A percentile compares a stretch with the other conserved stretches of the same genome.
These are phyloP conservation scores for Mactra quadrangularis DNA, from an alignment of 1,140 invertebrate species.

Conservation along the genomic window DNA sequence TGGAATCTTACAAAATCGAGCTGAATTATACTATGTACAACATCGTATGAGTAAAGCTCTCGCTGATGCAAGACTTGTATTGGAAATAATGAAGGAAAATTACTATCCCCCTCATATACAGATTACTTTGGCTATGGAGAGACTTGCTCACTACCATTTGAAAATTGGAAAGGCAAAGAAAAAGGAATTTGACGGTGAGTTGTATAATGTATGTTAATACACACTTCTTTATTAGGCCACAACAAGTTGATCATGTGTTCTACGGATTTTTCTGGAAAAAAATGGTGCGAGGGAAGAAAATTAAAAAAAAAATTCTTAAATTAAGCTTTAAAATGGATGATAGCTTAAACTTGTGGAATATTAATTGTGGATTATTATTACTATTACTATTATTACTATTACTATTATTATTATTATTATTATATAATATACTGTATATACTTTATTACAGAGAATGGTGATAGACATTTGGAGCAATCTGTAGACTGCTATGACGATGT, in stretches of 20 bases:
- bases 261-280: too few species aligned
- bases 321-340: too few species aligned
- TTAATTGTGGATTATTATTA: too few species aligned
- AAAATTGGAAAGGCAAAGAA: slow-evolving; percentile 28
- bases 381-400: too few species aligned
- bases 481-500: slow-evolving; percentile 11
- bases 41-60: slow-evolving; percentile 1
- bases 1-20: slow-evolving; percentile 21
- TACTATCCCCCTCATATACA: slow-evolving; percentile 28
- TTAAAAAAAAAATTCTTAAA: too few species aligned
- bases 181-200: slow-evolving; percentile 17
- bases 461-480: slow-evolving; percentile 3
- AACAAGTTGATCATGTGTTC: too few species aligned
- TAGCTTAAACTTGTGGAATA: too few species aligned
- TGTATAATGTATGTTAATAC: background rate
- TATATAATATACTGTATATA: too few species aligned
- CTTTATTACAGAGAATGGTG: slow-evolving; percentile 5
- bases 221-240: too few species aligned
- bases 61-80: slow-evolving; percentile 3
- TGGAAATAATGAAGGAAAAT: background rate
- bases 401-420: too few species aligned
- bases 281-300: too few species aligned
- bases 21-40: slow-evolving; percentile 29
- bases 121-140: slow-evolving; percentile 22
- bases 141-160: slow-evolving; percentile 27